phyloP scores from a whole-genome alignment of 30 jellyfish, hydroid and myxozoan species.

The Nemopilema nomurai region DNA sequence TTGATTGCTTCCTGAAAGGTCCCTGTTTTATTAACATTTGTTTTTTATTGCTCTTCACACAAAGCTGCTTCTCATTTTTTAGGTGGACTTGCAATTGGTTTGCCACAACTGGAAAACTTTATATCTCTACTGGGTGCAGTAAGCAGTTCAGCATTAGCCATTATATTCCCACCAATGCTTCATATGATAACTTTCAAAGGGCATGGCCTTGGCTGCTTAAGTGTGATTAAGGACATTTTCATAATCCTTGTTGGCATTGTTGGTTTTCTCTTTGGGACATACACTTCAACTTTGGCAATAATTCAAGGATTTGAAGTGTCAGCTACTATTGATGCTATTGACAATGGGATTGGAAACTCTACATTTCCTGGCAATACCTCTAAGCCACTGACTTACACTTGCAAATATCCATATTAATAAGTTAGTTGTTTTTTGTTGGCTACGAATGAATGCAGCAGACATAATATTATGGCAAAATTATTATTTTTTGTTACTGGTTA shows the following conservation, averaged over 20 bases:
- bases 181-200: constrained; percentile 87
- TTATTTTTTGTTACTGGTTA: too few species aligned
- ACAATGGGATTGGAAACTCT: neutral
- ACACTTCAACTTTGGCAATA: constrained; percentile 78
- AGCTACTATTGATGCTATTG: neutral
- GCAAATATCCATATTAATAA: constrained; percentile 47
- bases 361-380: constrained; percentile 13
- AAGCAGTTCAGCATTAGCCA: constrained; percentile 96
- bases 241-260: constrained; percentile 67
- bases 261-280: constrained; percentile 88
- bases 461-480: too few species aligned
- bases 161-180: constrained; percentile 92
- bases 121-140: constrained; percentile 94
- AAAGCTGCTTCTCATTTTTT: neutral
- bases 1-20: too few species aligned
- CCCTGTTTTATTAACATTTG: too few species aligned
- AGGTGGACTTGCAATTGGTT: constrained; percentile 96
- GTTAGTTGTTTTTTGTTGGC: neutral
- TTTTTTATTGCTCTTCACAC: too few species aligned
- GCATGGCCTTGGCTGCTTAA: constrained; percentile 61
- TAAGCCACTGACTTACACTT: constrained; percentile 5
- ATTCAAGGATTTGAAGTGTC: constrained; percentile 77
- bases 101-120: constrained; percentile 93
- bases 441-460: too few species aligned
- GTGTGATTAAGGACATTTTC: constrained; percentile 64